Percentiles rank a stretch among this genome's conserved stretches.
Conservation (phyloP, 2,113 vertebrate species). For the Condylura cristata region DNA sequence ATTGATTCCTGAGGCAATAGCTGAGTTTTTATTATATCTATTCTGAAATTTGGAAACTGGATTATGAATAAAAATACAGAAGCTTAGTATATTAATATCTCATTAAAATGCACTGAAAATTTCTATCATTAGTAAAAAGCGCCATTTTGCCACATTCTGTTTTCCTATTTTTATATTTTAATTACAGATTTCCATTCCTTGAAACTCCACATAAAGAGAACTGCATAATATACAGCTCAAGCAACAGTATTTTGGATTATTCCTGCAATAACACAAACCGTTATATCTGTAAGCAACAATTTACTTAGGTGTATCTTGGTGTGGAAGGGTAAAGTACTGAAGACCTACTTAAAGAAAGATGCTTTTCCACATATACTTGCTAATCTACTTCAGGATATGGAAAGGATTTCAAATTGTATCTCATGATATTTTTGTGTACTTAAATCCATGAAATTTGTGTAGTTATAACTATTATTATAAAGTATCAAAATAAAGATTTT, state of each 20-base stretch:
- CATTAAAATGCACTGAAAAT: not conserved
- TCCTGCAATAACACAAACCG: fast-evolving
- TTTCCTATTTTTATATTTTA: conserved; percentile 24
- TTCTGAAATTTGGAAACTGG: not conserved
- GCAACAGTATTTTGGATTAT: fast-evolving
- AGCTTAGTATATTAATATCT: not conserved
- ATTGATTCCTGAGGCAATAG: not conserved
- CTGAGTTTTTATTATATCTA: not conserved
- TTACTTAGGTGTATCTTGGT: not conserved
- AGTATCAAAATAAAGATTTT: not conserved
- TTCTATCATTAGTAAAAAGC: not conserved
- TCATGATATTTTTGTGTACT: not conserved
- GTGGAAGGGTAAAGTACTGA: not conserved
- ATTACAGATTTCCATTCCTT: not conserved
- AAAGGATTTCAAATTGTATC: not conserved
- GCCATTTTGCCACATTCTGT: not conserved
- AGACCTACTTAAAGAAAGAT: not conserved
- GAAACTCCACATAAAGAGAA: fast-evolving
- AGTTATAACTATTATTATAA: not conserved
- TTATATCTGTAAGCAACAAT: conserved; percentile 49
- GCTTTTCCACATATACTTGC: not conserved
- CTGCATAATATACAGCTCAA: fast-evolving
- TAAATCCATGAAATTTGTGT: not conserved
- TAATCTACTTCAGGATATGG: not conserved
- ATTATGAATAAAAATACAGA: not conserved